Percentiles rank a stretch among this genome's conserved stretches.
Evolutionary conservation across 2,888 invertebrate genomes (phyloP).

Genomic region (Himalopsyche anomala): DNA sequence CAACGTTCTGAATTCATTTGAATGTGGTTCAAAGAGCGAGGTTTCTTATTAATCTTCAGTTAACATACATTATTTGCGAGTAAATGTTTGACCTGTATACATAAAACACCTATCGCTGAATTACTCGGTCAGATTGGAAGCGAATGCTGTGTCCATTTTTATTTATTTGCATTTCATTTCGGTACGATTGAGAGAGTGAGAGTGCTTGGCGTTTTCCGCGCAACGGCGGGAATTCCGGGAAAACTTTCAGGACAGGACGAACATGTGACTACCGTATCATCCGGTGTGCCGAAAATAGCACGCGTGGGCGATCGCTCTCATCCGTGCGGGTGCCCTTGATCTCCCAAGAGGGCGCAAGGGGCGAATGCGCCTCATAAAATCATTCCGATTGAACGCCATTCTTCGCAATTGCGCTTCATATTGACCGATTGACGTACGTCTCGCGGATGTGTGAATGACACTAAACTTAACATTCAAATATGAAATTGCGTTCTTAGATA

Average conservation of each 20-base stretch:
- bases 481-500: no score
- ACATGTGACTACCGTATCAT: background rate
- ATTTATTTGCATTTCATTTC: background rate
- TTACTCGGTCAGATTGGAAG: no score
- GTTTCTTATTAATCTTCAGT: no score
- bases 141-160: background rate
- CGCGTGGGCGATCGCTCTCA: conserved; percentile 4
- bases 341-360: conserved; percentile 15
- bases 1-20: no score
- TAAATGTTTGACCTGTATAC: no score
- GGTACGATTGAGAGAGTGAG: background rate
- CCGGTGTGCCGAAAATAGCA: conserved; percentile 1
- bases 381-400: background rate
- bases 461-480: no score
- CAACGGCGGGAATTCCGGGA: background rate
- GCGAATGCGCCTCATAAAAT: background rate
- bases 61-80: no score
- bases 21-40: no score
- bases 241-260: conserved; percentile 13
- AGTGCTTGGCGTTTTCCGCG: background rate
- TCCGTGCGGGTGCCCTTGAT: conserved; percentile 15
- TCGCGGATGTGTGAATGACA: conserved; percentile 14
- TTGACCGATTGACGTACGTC: conserved; percentile 10
- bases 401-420: background rate
- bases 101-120: no score